Conservation (phyloP, 1,140 invertebrate species). For the Bombyx mandarina region DNA sequence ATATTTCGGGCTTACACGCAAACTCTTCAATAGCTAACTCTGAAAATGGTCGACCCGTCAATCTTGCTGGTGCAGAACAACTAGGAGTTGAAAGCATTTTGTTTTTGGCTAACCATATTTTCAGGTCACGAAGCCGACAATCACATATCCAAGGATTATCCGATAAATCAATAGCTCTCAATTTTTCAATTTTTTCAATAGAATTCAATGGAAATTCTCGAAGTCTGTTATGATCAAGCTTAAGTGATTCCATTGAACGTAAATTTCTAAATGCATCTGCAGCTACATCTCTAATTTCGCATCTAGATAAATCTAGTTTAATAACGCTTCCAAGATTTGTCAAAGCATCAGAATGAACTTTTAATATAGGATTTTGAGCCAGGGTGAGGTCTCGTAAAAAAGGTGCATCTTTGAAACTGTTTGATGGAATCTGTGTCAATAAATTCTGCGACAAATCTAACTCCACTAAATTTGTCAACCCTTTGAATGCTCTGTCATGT, state of each 20-base stretch:
- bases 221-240: slow-evolving; percentile 86
- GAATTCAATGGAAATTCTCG: slow-evolving; percentile 79
- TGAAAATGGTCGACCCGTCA: slow-evolving; percentile 79
- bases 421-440: slow-evolving; percentile 82
- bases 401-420: slow-evolving; percentile 82
- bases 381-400: slow-evolving; percentile 86
- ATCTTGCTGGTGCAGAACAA: slow-evolving; percentile 79
- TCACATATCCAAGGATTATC: slow-evolving; percentile 95
- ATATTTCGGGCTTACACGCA: slow-evolving; percentile 88
- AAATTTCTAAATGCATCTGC: slow-evolving; percentile 84
- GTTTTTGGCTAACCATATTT: slow-evolving; percentile 86
- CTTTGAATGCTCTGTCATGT: slow-evolving; percentile 84
- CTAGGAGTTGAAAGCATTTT: slow-evolving; percentile 86
- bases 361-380: slow-evolving; percentile 85
- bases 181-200: slow-evolving; percentile 79
- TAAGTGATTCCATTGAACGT: slow-evolving; percentile 83
- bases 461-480: slow-evolving; percentile 89
- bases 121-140: slow-evolving; percentile 85
- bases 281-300: slow-evolving; percentile 83
- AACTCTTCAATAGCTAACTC: slow-evolving; percentile 87
- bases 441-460: slow-evolving; percentile 89
- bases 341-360: slow-evolving; percentile 84
- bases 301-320: slow-evolving; percentile 87
- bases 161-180: slow-evolving; percentile 88
- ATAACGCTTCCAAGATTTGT: slow-evolving; percentile 81